Conservation (phyloP, 2,113 vertebrate genomes). For the Dasyornis broadbenti region DNA sequence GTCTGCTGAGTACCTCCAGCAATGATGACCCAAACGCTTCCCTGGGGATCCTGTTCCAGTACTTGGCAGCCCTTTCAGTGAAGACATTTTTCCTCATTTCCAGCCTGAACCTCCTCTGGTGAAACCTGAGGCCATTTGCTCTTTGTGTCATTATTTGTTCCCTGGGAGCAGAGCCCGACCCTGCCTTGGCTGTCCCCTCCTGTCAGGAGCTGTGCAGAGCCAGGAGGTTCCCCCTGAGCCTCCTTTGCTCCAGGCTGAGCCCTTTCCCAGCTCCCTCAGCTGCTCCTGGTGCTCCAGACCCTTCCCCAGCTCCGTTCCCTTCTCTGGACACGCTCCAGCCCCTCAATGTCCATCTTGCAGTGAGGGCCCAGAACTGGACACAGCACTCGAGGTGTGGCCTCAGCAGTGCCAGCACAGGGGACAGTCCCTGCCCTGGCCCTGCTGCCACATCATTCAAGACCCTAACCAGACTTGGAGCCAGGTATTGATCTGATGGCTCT, state of each 20-base stretch:
- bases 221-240: neutral
- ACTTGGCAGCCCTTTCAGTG: neutral
- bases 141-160: neutral
- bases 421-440: neutral
- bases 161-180: neutral
- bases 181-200: neutral
- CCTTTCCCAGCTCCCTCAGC: neutral
- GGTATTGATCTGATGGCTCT: neutral
- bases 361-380: neutral
- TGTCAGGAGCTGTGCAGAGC: neutral
- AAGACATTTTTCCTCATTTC: neutral
- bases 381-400: too few relatives aligned
- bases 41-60: neutral
- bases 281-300: rapidly evolving
- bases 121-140: neutral
- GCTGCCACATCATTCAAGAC: neutral
- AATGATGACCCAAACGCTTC: neutral
- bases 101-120: neutral
- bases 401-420: neutral
- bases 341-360: neutral
- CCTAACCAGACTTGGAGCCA: neutral
- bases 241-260: neutral
- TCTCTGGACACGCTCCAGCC: neutral
- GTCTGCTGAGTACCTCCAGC: neutral
- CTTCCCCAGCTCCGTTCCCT: neutral